Evolutionary conservation across 2,888 invertebrate species (phyloP).

Genomic region (Schizotus pectinicornis): DNA sequence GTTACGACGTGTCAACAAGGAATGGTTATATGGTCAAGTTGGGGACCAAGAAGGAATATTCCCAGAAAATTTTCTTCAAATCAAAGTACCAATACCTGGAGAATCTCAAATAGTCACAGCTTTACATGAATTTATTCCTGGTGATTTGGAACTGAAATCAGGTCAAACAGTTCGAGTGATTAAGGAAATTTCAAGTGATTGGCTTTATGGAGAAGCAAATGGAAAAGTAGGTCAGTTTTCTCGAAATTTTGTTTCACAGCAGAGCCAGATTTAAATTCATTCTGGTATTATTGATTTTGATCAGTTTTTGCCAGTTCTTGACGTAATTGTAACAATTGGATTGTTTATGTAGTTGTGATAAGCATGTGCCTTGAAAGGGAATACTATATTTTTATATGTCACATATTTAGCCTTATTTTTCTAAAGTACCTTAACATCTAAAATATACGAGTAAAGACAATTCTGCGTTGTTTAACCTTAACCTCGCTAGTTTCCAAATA

Average conservation of each 20-base stretch:
- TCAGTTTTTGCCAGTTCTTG: too few relatives aligned
- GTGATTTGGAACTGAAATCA: slow-evolving; percentile 47
- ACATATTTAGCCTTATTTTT: too few relatives aligned
- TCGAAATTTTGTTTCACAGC: slow-evolving; percentile 68
- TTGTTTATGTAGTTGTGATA: too few relatives aligned
- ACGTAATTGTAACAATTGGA: too few relatives aligned
- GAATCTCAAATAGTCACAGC: slow-evolving; percentile 65
- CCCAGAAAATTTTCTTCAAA: slow-evolving; percentile 79
- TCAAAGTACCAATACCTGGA: slow-evolving; percentile 72
- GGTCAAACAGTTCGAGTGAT: slow-evolving; percentile 66
- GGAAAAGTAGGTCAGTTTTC: slow-evolving; percentile 79
- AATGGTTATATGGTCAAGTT: slow-evolving; percentile 80
- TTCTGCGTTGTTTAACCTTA: too few relatives aligned
- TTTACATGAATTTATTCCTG: slow-evolving; percentile 76
- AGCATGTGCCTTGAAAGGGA: too few relatives aligned
- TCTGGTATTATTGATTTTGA: too few relatives aligned
- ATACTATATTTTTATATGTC: too few relatives aligned
- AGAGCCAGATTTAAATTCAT: too few relatives aligned
- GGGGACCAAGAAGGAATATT: slow-evolving; percentile 76
- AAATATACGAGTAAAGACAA: too few relatives aligned
- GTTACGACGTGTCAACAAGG: slow-evolving; percentile 72
- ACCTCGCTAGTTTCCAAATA: too few relatives aligned
- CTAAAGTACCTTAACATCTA: too few relatives aligned
- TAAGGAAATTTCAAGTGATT: slow-evolving; percentile 75
- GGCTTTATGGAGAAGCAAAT: slow-evolving; percentile 77